Conservation (phyloP, 2,797 vertebrate species). For the Pantherophis alleghaniensis region DNA sequence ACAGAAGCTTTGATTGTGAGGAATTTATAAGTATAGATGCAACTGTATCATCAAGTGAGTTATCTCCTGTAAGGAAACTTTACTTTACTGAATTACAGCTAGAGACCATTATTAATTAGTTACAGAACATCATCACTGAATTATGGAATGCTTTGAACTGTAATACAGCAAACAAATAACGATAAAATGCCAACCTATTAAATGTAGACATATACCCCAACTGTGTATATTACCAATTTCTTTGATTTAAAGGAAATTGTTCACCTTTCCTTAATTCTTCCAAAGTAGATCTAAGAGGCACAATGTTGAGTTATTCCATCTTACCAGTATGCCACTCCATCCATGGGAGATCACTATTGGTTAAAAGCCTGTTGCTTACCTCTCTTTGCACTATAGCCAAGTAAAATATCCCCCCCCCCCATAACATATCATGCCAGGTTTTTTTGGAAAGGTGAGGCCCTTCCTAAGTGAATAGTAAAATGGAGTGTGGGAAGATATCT, state of each 20-base stretch:
- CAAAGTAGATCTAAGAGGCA: not conserved
- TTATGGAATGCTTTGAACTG: not conserved
- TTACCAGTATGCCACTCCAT: not conserved
- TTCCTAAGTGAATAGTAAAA: not conserved
- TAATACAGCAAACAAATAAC: not conserved
- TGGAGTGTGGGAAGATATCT: too few species aligned
- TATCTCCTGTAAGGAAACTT: constrained; percentile 46
- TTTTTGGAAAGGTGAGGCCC: not conserved
- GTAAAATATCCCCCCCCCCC: not conserved
- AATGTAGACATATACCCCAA: not conserved
- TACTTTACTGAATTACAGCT: not conserved
- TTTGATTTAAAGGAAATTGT: not conserved
- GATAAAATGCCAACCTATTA: not conserved
- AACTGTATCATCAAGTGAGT: constrained; percentile 61
- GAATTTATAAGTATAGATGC: constrained; percentile 47
- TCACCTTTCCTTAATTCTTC: not conserved
- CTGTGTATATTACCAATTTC: not conserved
- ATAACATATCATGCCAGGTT: not conserved
- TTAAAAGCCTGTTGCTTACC: not conserved
- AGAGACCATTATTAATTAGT: not conserved
- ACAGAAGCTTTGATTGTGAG: constrained; percentile 50
- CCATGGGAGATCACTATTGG: too few species aligned
- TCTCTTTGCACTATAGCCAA: too few species aligned
- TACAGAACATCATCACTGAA: not conserved
- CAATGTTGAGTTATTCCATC: not conserved